A percentile compares a stretch with the other conserved stretches of the same genome.
These are phyloP conservation scores for Hydraecia micacea DNA, from an alignment of 2,888 invertebrate species.

Conservation along the genomic window DNA sequence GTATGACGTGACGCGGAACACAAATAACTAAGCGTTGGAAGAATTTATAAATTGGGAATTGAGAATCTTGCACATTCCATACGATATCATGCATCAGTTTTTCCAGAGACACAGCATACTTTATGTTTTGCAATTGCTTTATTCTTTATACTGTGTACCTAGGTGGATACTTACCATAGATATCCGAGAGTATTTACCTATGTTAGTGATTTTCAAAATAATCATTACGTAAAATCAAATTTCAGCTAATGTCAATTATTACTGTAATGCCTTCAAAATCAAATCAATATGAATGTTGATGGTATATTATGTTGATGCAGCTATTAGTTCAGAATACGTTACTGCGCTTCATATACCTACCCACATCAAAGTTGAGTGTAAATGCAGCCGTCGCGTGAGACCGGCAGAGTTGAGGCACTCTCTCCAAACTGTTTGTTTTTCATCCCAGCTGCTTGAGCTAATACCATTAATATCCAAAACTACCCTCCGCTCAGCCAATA, in stretches of 20 bases:
- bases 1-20: neutral
- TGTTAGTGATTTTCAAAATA: neutral
- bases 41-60: neutral
- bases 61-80: neutral
- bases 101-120: no score
- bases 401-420: neutral
- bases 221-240: neutral
- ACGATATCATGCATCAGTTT: neutral
- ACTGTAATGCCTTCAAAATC: neutral
- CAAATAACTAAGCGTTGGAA: neutral
- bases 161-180: neutral
- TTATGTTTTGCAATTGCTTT: no score
- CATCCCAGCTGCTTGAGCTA: conserved; percentile 56
- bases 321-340: neutral
- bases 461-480: conserved; percentile 61
- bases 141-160: neutral
- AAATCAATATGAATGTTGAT: neutral
- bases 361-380: conserved; percentile 22
- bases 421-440: conserved; percentile 54
- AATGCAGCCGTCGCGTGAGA: conserved; percentile 4
- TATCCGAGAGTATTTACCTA: no score
- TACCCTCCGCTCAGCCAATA: conserved; percentile 40
- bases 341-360: neutral
- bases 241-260: neutral
- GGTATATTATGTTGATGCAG: neutral